Evolutionary conservation across 2,888 invertebrate species (phyloP).

Genomic region (Odontocolon sp.): DNA sequence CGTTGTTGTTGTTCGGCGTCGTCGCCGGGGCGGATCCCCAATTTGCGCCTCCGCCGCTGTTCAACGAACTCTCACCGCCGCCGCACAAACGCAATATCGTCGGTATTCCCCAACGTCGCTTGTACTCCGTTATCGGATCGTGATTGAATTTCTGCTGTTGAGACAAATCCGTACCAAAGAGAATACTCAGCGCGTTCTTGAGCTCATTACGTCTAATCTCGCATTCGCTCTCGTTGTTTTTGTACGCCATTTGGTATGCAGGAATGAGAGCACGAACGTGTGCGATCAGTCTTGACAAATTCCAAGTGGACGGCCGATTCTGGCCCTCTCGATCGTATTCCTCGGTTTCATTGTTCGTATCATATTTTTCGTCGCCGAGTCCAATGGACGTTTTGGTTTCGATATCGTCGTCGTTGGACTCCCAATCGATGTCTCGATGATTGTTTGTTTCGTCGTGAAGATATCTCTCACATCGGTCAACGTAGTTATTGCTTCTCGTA

Average conservation of each 20-base stretch:
- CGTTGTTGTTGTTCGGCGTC: conserved; percentile 84
- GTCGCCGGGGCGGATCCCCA: conserved; percentile 90
- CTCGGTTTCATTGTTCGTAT: conserved; percentile 8
- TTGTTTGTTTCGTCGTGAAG: conserved; percentile 30
- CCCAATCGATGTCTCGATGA: conserved; percentile 37
- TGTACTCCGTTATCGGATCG: conserved; percentile 71
- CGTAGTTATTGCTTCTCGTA: background rate
- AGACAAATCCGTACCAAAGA: conserved; percentile 57
- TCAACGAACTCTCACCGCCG: conserved; percentile 91
- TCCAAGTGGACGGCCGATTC: conserved; percentile 52
- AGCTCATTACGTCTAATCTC: conserved; percentile 69
- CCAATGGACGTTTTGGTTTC: background rate
- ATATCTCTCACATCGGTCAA: background rate
- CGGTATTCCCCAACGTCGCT: conserved; percentile 84
- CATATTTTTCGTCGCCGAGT: background rate
- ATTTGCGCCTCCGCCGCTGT: conserved; percentile 86
- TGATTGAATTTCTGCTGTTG: conserved; percentile 18
- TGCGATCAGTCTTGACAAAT: conserved; percentile 64
- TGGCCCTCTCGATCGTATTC: conserved; percentile 38
- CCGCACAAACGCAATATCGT: conserved; percentile 86
- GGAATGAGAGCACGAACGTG: conserved; percentile 67
- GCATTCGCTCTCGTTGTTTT: conserved; percentile 62
- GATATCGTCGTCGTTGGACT: conserved; percentile 36
- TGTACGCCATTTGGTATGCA: conserved; percentile 66
- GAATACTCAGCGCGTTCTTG: conserved; percentile 69